Conservation (phyloP, 2,888 invertebrate species). For the Choreutis nemorana region DNA sequence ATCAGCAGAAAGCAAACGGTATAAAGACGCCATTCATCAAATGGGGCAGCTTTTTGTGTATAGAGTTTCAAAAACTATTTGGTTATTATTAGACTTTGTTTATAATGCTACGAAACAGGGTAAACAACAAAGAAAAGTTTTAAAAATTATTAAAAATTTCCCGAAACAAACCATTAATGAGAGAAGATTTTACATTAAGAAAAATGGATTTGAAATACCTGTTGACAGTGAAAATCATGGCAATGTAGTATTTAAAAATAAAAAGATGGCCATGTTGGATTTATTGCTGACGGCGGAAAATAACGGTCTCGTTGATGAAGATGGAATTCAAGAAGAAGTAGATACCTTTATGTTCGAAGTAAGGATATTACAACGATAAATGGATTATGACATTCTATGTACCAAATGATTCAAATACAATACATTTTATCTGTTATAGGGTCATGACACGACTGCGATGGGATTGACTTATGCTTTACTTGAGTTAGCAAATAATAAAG, state of each 20-base stretch:
- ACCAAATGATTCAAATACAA: no score
- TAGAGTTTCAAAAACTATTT: conserved; percentile 61
- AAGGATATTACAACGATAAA: no score
- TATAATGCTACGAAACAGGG: conserved; percentile 62
- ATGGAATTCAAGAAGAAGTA: conserved; percentile 67
- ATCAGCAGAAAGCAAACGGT: conserved; percentile 44
- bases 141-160: conserved; percentile 39
- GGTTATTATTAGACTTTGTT: conserved; percentile 53
- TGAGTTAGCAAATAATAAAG: conserved; percentile 52
- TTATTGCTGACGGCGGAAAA: conserved; percentile 51
- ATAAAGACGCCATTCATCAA: conserved; percentile 64
- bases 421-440: conserved; percentile 46
- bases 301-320: conserved; percentile 46
- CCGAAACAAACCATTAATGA: conserved; percentile 40
- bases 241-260: conserved; percentile 27
- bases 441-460: conserved; percentile 70
- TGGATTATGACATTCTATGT: no score
- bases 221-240: conserved; percentile 11
- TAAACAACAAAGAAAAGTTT: conserved; percentile 37
- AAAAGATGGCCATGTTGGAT: conserved; percentile 61
- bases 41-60: conserved; percentile 38
- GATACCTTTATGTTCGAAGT: conserved; percentile 73
- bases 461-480: conserved; percentile 56
- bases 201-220: conserved; percentile 4
- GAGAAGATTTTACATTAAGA: conserved; percentile 24